Conservation (phyloP, 2,888 invertebrate genomes). For the Raillietiella orientalis region DNA sequence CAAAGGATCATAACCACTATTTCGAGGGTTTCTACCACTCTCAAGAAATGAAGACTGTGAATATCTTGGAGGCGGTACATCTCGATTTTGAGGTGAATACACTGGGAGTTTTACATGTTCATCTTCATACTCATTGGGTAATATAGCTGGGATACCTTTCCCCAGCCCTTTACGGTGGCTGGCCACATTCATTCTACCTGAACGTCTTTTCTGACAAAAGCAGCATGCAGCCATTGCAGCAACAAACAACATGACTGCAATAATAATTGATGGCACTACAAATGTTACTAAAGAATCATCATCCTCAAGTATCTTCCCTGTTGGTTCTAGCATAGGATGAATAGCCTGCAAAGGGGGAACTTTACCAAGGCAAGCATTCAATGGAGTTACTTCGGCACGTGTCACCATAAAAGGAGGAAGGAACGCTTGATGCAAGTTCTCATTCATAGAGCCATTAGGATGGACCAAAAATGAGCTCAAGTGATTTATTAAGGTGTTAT, state of each 20-base stretch:
- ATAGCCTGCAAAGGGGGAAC: conserved; percentile 9
- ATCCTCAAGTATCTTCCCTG: conserved; percentile 5
- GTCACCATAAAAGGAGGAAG: conserved; percentile 33
- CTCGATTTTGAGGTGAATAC: too few species aligned
- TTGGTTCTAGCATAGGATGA: conserved; percentile 4
- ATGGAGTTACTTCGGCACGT: conserved; percentile 24
- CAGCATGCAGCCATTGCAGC: conserved; percentile 63
- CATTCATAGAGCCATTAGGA: conserved; percentile 17
- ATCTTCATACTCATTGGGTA: conserved; percentile 71
- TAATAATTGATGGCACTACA: conserved; percentile 47
- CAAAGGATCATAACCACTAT: too few species aligned
- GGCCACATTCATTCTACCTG: conserved; percentile 49
- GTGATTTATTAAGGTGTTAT: conserved; percentile 31
- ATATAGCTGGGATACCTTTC: conserved; percentile 62
- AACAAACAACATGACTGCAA: conserved; percentile 52
- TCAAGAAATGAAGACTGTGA: too few species aligned
- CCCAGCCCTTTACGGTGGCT: conserved; percentile 24
- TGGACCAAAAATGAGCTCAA: conserved; percentile 32
- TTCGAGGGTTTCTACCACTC: too few species aligned
- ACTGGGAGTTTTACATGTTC: too few species aligned
- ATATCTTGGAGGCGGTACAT: too few species aligned
- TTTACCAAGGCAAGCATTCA: conserved; percentile 23
- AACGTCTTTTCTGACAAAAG: conserved; percentile 37
- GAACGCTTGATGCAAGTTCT: conserved; percentile 18
- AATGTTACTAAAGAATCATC: conserved; percentile 28